Evolutionary conservation across 2,888 invertebrate species (phyloP), one percentile per base, ranked within the genome.

Genomic region (Criorhina ranunculi): DNA sequence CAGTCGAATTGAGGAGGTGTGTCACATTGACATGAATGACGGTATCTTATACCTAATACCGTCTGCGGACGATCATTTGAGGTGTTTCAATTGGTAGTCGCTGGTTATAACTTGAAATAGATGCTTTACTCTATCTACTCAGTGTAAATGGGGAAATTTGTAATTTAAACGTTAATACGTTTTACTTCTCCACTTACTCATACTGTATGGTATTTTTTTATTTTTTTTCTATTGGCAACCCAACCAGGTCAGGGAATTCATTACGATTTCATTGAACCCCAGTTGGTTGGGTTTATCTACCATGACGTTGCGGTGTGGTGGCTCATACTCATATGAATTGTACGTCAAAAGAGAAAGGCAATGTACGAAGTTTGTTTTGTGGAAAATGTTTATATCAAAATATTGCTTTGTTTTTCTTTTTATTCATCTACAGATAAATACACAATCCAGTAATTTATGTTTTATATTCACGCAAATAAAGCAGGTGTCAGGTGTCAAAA

Each of bases 401-500:
- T 17, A 24, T 51, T 40, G n/a, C 55, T 53, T 53, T 62, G 44
- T 62, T 31, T 31, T n/a, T n/a, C n/a, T n/a, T n/a, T 55, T 51
- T 24, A 4, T 35, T 8, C 44, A 12, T 37, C 35, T 29, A 51
- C 29, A n/a, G 24, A 55, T 17, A 35, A 55, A 17, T 35, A 37
- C n/a, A 57, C 17, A 17, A 46, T 24, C 46, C 8, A 9, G 19
- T 46, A 19, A 17, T 7, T 0, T 7, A 11, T n/a, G n/a, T n/a
- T n/a, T n/a, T n/a, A n/a, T n/a, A n/a, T n/a, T n/a, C 57, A 57
- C 55, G 66, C 57, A 66, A 9, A 15, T 8, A 40, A 1, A 19
- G 9, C 57, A 76, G 49, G 75, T 76, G 66, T 57, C 66, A 66
- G 57, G 46, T 57, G 66, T 53, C 67, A 42, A 33, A 55, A 67